Evolutionary conservation across 2,797 vertebrate species (phyloP).

Genomic region (Pelodytes ibericus): DNA sequence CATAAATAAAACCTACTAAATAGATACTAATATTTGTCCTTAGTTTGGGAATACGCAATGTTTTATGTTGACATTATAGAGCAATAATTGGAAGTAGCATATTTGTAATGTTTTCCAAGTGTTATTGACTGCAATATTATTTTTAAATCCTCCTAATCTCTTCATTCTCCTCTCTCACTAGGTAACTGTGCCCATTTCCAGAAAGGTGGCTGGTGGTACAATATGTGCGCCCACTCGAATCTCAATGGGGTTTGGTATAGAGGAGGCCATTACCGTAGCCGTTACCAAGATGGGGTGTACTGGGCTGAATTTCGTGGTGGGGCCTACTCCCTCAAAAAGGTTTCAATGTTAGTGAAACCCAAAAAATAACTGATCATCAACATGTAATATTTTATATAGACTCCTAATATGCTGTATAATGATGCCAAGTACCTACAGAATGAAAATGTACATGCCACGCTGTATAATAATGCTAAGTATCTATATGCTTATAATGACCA

Average conservation of each 20-base stretch:
- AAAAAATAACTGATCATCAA: conserved; percentile 15
- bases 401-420: background rate
- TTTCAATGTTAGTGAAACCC: conserved; percentile 80
- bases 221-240: conserved; percentile 91
- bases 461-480: background rate
- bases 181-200: conserved; percentile 92
- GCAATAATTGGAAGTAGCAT: too few species aligned
- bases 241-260: conserved; percentile 90
- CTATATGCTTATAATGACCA: background rate
- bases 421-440: background rate
- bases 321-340: conserved; percentile 86
- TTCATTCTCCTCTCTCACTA: conserved; percentile 56
- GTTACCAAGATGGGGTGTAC: conserved; percentile 90
- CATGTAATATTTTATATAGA: background rate
- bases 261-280: conserved; percentile 88
- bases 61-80: too few species aligned
- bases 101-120: too few species aligned
- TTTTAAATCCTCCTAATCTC: too few species aligned
- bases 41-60: too few species aligned
- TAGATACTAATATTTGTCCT: too few species aligned
- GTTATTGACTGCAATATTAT: too few species aligned
- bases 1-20: too few species aligned
- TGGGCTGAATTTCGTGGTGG: conserved; percentile 90
- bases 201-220: conserved; percentile 94
- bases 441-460: background rate